Base-by-base conservation (phyloP, 2,113 vertebrate species). In the Cavia porcellus region DNA sequence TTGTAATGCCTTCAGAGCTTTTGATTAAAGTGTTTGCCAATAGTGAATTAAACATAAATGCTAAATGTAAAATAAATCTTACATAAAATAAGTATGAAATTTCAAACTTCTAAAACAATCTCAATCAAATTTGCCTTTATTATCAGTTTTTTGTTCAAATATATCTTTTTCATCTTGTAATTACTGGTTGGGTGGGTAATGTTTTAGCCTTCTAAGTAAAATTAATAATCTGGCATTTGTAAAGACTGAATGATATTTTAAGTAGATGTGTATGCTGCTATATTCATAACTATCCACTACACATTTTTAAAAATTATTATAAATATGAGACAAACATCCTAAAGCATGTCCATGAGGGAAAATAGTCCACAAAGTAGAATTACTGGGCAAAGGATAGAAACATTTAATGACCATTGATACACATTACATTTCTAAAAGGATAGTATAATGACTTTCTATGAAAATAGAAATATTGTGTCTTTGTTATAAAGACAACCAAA, bases 401-500 rank as follows among this genome's bases (percentile, higher is more conserved):
- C 28, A 87, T 42, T 90, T 84, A 96, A 92, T 59, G 45, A 61
- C 13, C 74, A 81, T 1, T 91, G 42, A 89, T 84, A 42, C 15
- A 77, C 86, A 89, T 55, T 38, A 94, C 75, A 84, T 94, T 90
- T 82, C 45, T 83, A 86, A 96, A 93, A 61, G 38, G 6, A 87
- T 24, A 9, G 22, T 64, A 95, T 38, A 97, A 90, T 74, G 86
- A 32, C 22, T 79, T 45, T 88, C 22, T 4, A 79, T 15, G 11
- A 35, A 96, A 89, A 88, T 93, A 57, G 25, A 96, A 85, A 95
- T 55, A 96, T 7, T 94, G 28, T 47, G 87, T 83, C 28, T 10
- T 50, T 50, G 25, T 75, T 86, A 85, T 30, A 86, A 92, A 94
- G 22, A 47, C 38, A 79, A 35, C 7, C 30, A 59, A 22, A 59